Percentiles rank a stretch among this genome's conserved stretches.
Evolutionary conservation across 2,888 invertebrate species (phyloP).

Genomic region (Papilio demoleus): DNA sequence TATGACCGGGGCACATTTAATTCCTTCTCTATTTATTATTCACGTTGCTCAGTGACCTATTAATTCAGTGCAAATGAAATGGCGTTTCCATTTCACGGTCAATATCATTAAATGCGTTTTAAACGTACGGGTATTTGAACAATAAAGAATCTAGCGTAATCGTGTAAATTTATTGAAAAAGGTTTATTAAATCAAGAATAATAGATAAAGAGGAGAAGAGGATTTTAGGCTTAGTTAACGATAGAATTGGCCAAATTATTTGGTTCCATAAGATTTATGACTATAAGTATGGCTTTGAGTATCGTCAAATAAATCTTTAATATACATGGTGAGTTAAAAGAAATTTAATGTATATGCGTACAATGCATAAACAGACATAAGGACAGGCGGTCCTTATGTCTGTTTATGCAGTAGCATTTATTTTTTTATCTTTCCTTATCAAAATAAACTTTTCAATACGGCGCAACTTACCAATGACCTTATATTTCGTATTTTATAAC

Average conservation of each 20-base stretch:
- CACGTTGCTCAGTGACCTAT: slow-evolving; percentile 26
- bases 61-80: slow-evolving; percentile 31
- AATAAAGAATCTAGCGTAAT: background rate
- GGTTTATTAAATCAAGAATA: too few relatives aligned
- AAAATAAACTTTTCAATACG: background rate
- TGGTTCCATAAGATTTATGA: too few relatives aligned
- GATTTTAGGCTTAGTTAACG: too few relatives aligned
- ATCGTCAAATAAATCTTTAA: too few relatives aligned
- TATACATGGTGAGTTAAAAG: too few relatives aligned
- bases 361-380: too few relatives aligned
- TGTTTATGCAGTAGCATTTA: background rate
- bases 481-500: background rate
- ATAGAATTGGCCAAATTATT: too few relatives aligned
- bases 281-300: too few relatives aligned
- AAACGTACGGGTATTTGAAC: background rate
- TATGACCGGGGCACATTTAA: slow-evolving; percentile 1
- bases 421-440: background rate
- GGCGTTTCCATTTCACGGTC: slow-evolving; percentile 31
- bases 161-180: background rate
- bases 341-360: too few relatives aligned
- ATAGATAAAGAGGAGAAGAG: too few relatives aligned
- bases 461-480: background rate
- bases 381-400: background rate
- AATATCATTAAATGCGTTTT: slow-evolving; percentile 30
- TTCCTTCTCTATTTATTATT: slow-evolving; percentile 21